Percentiles rank a stretch among this genome's conserved stretches.
These are phyloP conservation scores for Hassar affinis DNA, from an alignment of 2,113 vertebrate genomes.

Conservation along the genomic window DNA sequence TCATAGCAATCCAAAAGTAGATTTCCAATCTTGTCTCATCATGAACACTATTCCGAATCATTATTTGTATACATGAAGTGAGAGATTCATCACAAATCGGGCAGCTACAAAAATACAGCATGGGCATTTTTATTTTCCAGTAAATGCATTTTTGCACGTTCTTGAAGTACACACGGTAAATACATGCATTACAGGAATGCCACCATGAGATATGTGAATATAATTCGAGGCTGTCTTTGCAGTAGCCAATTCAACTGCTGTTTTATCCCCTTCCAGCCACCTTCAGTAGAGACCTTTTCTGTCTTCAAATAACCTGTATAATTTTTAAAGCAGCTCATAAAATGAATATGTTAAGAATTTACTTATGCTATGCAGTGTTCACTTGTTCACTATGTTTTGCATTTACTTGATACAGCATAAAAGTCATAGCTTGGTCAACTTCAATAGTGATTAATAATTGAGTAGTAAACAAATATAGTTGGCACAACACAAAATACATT, in stretches of 20 bases:
- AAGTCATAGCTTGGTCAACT: too few relatives aligned
- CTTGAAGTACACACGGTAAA: neutral
- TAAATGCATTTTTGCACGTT: neutral
- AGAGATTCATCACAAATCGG: neutral
- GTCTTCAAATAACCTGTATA: too few relatives aligned
- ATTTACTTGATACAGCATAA: too few relatives aligned
- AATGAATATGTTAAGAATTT: too few relatives aligned
- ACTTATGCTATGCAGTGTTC: too few relatives aligned
- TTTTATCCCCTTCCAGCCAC: neutral
- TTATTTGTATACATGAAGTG: neutral
- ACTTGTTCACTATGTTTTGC: too few relatives aligned
- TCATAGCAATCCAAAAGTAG: neutral
- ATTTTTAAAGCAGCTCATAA: too few relatives aligned
- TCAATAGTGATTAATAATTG: too few relatives aligned
- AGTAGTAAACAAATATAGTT: too few relatives aligned
- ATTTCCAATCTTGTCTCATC: constrained; percentile 9
- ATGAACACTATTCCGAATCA: neutral
- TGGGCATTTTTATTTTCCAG: neutral
- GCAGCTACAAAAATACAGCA: neutral
- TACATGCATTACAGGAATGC: neutral
- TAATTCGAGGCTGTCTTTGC: neutral
- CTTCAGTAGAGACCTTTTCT: too few relatives aligned
- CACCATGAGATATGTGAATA: neutral
- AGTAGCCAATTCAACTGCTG: neutral
- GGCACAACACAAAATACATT: too few relatives aligned